These are phyloP conservation scores for Datnioides undecimradiatus DNA, from an alignment of 2,113 vertebrate genomes.

Conservation along the genomic window DNA sequence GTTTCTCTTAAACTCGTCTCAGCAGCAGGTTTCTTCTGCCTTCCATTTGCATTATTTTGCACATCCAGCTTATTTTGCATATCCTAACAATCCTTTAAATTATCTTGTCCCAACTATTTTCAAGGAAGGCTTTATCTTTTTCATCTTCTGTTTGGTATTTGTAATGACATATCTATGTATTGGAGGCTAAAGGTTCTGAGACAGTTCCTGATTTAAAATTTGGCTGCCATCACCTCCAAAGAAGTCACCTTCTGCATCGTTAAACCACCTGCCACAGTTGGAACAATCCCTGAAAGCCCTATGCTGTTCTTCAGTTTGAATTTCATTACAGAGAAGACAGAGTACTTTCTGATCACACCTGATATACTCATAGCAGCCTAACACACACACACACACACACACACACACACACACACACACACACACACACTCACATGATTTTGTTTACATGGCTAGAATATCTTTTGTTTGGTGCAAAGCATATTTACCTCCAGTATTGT, in stretches of 20 bases:
- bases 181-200: too few relatives aligned
- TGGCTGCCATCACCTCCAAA: too few relatives aligned
- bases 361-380: too few relatives aligned
- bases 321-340: too few relatives aligned
- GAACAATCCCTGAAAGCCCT: too few relatives aligned
- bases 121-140: neutral
- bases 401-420: neutral
- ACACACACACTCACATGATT: conserved; percentile 32
- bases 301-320: too few relatives aligned
- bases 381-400: conserved; percentile 12
- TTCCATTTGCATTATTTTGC: neutral
- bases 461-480: conserved; percentile 23
- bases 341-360: too few relatives aligned
- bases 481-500: conserved; percentile 4
- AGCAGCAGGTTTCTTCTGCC: neutral
- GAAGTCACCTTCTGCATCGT: too few relatives aligned
- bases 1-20: neutral
- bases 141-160: neutral
- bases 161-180: too few relatives aligned
- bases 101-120: neutral
- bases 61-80: neutral
- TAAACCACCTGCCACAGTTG: too few relatives aligned
- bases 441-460: conserved; percentile 36
- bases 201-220: too few relatives aligned
- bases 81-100: too few relatives aligned